Conservation (phyloP, 2,797 vertebrate species). For the Peromyscus aztecus region DNA sequence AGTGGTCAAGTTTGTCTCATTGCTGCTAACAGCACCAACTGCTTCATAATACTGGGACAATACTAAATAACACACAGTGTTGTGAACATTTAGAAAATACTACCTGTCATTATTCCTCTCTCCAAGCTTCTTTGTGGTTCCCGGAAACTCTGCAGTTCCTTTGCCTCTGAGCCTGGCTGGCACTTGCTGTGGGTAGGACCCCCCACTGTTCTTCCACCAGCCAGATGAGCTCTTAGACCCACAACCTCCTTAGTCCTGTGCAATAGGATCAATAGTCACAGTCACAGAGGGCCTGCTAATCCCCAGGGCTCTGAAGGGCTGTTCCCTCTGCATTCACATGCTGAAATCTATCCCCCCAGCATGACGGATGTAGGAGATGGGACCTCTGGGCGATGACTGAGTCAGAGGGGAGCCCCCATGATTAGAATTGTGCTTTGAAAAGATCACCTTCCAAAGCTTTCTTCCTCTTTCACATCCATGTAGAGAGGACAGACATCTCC, state of each 20-base stretch:
- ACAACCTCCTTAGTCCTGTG: fast-evolving
- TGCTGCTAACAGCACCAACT: neutral
- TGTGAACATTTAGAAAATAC: neutral
- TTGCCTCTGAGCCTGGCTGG: neutral
- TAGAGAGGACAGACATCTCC: neutral
- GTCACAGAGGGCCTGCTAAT: neutral
- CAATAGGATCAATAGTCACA: neutral
- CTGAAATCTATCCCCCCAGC: neutral
- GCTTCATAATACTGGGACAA: neutral
- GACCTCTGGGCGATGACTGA: neutral
- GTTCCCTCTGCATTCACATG: neutral
- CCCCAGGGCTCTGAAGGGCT: neutral
- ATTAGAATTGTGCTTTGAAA: neutral
- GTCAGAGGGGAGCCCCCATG: neutral
- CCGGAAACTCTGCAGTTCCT: neutral
- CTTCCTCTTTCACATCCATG: neutral
- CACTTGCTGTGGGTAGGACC: neutral
- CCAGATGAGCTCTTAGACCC: neutral
- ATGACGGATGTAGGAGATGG: no score
- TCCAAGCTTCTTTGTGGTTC: neutral
- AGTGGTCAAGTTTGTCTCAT: neutral
- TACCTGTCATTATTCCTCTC: neutral
- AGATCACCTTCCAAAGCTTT: neutral
- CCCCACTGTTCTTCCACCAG: no score
- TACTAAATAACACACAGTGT: neutral